Evolutionary conservation across 2,888 invertebrate genomes (phyloP).

Genomic region (Trypoxylon attenuatum): DNA sequence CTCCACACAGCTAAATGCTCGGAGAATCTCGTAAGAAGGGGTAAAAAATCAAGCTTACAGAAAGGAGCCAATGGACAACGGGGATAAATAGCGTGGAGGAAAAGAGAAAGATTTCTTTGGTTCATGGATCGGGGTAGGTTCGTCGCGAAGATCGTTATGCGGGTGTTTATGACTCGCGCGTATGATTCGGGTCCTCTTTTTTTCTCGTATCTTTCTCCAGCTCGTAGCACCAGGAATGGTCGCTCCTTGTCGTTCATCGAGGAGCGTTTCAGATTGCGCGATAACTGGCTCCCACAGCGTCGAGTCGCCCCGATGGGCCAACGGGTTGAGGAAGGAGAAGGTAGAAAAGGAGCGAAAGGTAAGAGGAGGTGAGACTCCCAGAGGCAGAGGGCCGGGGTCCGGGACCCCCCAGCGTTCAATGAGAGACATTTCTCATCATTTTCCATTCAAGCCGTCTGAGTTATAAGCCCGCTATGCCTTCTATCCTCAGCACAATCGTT

Average conservation of each 20-base stretch:
- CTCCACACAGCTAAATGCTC: not conserved
- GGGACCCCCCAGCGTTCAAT: conserved; percentile 72
- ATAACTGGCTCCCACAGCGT: conserved; percentile 58
- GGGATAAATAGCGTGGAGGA: not conserved
- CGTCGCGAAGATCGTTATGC: conserved; percentile 60
- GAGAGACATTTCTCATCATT: conserved; percentile 74
- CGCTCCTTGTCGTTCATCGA: conserved; percentile 16
- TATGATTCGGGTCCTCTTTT: conserved; percentile 38
- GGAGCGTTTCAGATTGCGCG: conserved; percentile 63
- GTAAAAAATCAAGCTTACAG: not conserved
- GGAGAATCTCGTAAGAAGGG: not conserved
- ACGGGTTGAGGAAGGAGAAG: not conserved
- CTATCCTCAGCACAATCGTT: conserved; percentile 68
- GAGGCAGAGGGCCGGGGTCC: conserved; percentile 24
- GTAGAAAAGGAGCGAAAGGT: not conserved
- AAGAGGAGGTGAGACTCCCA: not conserved
- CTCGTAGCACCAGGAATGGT: not conserved
- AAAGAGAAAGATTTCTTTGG: not conserved
- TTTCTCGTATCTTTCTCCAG: conserved; percentile 16
- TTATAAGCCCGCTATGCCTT: conserved; percentile 65
- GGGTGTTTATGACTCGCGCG: conserved; percentile 65
- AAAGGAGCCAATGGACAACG: not conserved
- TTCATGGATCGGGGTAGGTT: conserved; percentile 29
- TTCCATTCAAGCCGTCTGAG: conserved; percentile 71
- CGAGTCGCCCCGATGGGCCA: conserved; percentile 11